Evolutionary conservation across 2,797 vertebrate genomes (phyloP).

Genomic region (Amniataba percoides): DNA sequence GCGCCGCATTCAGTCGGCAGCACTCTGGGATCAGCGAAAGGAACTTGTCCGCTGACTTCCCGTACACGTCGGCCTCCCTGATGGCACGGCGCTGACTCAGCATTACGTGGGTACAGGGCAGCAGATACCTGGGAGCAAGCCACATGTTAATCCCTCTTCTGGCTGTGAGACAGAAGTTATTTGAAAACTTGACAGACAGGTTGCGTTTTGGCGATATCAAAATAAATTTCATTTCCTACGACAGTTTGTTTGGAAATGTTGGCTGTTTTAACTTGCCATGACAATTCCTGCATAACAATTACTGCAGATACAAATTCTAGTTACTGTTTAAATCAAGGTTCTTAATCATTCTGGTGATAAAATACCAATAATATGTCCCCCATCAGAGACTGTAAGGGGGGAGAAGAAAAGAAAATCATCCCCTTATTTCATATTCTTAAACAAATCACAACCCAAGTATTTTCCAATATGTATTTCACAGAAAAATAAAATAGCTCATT

Average conservation of each 20-base stretch:
- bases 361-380: neutral
- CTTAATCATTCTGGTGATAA: neutral
- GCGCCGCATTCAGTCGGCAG: conserved; percentile 84
- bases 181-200: neutral
- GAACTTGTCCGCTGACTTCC: conserved; percentile 94
- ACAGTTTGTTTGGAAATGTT: neutral
- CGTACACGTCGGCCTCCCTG: conserved; percentile 93
- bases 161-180: neutral
- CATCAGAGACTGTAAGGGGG: neutral
- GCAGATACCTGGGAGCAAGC: conserved; percentile 89
- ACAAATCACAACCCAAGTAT: neutral
- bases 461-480: neutral
- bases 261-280: neutral
- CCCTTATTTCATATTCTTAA: neutral
- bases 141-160: neutral
- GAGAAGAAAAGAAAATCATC: neutral
- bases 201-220: neutral
- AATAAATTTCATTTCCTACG: neutral
- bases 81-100: conserved; percentile 96
- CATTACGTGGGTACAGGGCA: conserved; percentile 98
- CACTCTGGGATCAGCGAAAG: conserved; percentile 95
- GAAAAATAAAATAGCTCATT: neutral
- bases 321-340: neutral
- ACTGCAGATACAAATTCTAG: neutral
- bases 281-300: neutral